Evolutionary conservation across 2,888 invertebrate genomes (phyloP).

Genomic region (Chalcosyrphus nemorum): DNA sequence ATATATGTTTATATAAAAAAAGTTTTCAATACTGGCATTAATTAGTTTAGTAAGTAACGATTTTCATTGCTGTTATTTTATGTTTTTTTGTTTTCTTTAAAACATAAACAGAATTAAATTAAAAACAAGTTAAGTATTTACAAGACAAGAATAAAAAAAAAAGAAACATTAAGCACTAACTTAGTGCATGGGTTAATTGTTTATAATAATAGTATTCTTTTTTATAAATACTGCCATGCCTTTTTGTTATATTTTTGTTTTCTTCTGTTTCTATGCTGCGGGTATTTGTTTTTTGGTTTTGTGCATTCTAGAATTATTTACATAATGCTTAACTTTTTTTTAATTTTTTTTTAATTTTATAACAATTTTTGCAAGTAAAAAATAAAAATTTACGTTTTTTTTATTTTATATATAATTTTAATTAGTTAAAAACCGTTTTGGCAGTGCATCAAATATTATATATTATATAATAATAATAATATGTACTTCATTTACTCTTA

Average conservation of each 20-base stretch:
- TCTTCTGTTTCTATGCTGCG: conserved; percentile 35
- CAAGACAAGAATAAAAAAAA: conserved; percentile 41
- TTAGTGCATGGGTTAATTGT: conserved; percentile 64
- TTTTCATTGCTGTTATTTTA: conserved; percentile 57
- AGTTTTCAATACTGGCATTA: conserved; percentile 68
- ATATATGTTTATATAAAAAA: conserved; percentile 68
- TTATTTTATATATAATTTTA: conserved; percentile 66
- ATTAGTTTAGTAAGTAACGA: conserved; percentile 56
- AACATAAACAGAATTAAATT: conserved; percentile 40
- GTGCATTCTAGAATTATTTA: conserved; percentile 70
- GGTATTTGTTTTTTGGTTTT: conserved; percentile 32
- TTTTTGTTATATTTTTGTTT: conserved; percentile 19
- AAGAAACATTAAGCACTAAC: conserved; percentile 64
- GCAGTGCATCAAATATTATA: conserved; percentile 75
- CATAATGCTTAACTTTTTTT: conserved; percentile 59
- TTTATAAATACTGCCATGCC: conserved; percentile 57
- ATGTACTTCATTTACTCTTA: conserved; percentile 64
- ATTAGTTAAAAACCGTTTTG: conserved; percentile 76
- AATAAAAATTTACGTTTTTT: conserved; percentile 63
- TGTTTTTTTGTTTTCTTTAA: conserved; percentile 24
- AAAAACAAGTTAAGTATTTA: conserved; percentile 56
- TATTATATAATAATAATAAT: conserved; percentile 73
- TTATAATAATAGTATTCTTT: conserved; percentile 40
- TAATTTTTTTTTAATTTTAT: conserved; percentile 20
- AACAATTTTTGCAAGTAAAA: conserved; percentile 72